Conservation (phyloP, 2,797 vertebrate genomes). For the Catamblyrhynchus diadema region DNA sequence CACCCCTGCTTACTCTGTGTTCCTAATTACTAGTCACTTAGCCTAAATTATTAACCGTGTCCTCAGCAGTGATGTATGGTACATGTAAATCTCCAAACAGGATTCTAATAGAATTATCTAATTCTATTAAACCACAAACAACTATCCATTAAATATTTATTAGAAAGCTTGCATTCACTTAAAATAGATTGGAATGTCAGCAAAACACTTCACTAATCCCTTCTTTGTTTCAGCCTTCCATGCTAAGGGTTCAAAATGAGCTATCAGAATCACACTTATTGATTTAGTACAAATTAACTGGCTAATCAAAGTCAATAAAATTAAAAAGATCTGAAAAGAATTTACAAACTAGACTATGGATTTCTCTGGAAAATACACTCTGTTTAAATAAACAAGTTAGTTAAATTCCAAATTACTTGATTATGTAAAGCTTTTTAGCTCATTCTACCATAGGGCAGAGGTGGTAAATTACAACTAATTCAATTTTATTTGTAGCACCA, state of each 20-base stretch:
- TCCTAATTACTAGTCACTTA: constrained; percentile 79
- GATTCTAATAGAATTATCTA: constrained; percentile 79
- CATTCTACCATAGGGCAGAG: constrained; percentile 28
- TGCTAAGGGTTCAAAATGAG: constrained; percentile 31
- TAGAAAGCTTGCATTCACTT: constrained; percentile 70
- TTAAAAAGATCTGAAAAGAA: constrained; percentile 63
- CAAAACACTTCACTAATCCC: constrained; percentile 55
- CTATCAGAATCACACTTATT: constrained; percentile 65
- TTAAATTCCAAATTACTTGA: constrained; percentile 62
- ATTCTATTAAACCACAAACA: constrained; percentile 81
- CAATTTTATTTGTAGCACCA: constrained; percentile 34
- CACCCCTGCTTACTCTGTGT: constrained; percentile 58
- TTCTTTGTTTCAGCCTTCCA: constrained; percentile 12
- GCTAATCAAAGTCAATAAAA: constrained; percentile 72
- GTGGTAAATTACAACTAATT: constrained; percentile 51
- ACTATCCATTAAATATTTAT: constrained; percentile 79
- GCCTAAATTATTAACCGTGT: constrained; percentile 78
- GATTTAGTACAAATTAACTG: constrained; percentile 75
- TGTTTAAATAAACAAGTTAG: constrained; percentile 65
- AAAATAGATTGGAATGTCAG: constrained; percentile 73
- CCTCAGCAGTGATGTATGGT: constrained; percentile 71
- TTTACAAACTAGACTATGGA: constrained; percentile 46
- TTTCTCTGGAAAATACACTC: constrained; percentile 48
- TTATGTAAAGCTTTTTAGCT: constrained; percentile 44
- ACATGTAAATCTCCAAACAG: constrained; percentile 73